These are phyloP conservation scores for Pinctada fucata DNA, from an alignment of 2,888 invertebrate species.

Conservation along the genomic window DNA sequence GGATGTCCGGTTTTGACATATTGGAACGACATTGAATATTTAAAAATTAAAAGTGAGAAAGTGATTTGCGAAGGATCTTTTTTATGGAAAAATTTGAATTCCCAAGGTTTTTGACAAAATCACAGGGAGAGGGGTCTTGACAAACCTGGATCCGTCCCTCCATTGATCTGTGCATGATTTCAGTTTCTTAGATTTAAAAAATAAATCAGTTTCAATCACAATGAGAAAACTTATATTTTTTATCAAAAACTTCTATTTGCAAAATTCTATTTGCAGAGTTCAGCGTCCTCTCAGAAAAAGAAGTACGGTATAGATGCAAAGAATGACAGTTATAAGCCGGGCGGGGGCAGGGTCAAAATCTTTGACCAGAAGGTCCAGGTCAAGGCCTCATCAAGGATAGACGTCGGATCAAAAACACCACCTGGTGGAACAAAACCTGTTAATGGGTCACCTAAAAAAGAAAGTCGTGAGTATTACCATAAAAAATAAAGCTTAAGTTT, in stretches of 20 bases:
- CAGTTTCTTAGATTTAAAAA: too few species aligned
- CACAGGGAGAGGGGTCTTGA: too few species aligned
- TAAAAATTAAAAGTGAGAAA: too few species aligned
- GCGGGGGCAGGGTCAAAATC: slow-evolving; percentile 60
- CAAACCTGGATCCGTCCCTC: too few species aligned
- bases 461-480: slow-evolving; percentile 16
- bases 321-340: slow-evolving; percentile 57
- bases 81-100: too few species aligned
- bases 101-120: too few species aligned
- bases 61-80: too few species aligned
- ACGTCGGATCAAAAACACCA: slow-evolving; percentile 49
- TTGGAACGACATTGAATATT: too few species aligned
- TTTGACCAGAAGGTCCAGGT: slow-evolving; percentile 58
- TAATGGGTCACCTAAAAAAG: slow-evolving; percentile 17
- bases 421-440: not conserved
- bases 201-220: too few species aligned
- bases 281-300: slow-evolving; percentile 49
- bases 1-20: too few species aligned
- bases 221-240: too few species aligned
- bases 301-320: slow-evolving; percentile 60
- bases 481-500: not conserved
- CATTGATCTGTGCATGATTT: too few species aligned
- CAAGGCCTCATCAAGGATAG: slow-evolving; percentile 50
- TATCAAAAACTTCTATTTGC: not conserved
- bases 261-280: slow-evolving; percentile 43